phyloP scores from a whole-genome alignment of 2,113 vertebrate genomes.

The Pachypanchax playfairii region DNA sequence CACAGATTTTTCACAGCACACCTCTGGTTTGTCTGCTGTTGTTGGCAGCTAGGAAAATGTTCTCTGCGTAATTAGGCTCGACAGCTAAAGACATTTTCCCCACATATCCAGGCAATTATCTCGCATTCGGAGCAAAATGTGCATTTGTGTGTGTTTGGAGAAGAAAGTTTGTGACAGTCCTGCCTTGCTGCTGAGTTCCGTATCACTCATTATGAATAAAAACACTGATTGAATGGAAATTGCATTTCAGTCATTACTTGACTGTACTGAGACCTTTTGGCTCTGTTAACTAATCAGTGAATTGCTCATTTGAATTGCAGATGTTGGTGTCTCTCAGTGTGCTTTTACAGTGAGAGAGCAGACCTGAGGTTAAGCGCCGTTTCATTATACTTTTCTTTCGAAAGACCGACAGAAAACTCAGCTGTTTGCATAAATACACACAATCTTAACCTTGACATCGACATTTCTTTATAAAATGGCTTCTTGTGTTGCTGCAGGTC shows the following conservation, averaged over 20 bases:
- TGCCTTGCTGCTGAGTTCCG: conserved; percentile 28
- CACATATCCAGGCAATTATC: conserved; percentile 62
- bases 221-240: conserved; percentile 58
- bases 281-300: conserved; percentile 56
- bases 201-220: conserved; percentile 56
- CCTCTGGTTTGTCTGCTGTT: conserved; percentile 63
- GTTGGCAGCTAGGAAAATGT: conserved; percentile 60
- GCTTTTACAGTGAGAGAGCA: conserved; percentile 43
- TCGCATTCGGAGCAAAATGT: conserved; percentile 31
- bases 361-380: conserved; percentile 33
- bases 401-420: not conserved
- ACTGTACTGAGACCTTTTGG: conserved; percentile 55
- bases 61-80: conserved; percentile 64
- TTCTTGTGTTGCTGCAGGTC: not conserved
- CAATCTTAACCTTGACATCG: conserved; percentile 2
- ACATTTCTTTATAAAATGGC: not conserved
- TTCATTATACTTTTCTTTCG: conserved; percentile 36
- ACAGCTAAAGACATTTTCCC: conserved; percentile 35
- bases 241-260: conserved; percentile 50
- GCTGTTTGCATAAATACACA: not conserved
- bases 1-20: conserved; percentile 41
- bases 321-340: conserved; percentile 12
- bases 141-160: conserved; percentile 25
- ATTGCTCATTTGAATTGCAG: conserved; percentile 59
- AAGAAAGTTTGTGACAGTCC: conserved; percentile 25